Percentiles rank a stretch among this genome's conserved stretches.
phyloP scores from a whole-genome alignment of 2,888 invertebrate species.

The Chrysolina haemoptera region DNA sequence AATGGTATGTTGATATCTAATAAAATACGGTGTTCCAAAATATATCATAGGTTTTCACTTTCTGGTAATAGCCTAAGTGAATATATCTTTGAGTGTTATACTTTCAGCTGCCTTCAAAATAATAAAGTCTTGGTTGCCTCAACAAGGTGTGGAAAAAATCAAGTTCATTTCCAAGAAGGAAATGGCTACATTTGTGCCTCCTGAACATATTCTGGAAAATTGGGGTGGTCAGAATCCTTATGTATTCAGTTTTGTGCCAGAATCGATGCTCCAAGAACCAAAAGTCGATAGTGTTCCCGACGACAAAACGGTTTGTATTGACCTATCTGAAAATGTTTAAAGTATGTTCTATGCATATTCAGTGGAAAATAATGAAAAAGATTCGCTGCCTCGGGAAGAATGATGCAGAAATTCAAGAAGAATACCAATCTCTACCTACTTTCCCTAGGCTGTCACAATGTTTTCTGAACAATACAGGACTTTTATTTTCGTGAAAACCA shows the following conservation, averaged over 20 bases:
- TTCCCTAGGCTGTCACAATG: too few species aligned
- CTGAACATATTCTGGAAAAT: slow-evolving; percentile 80
- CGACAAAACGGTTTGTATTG: slow-evolving; percentile 57
- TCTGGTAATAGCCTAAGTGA: neutral
- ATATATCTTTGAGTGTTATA: neutral
- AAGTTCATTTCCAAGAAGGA: slow-evolving; percentile 86
- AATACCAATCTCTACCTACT: too few species aligned
- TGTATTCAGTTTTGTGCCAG: slow-evolving; percentile 80
- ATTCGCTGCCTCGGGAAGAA: too few species aligned
- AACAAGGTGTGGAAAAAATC: slow-evolving; percentile 90
- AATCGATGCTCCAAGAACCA: slow-evolving; percentile 62
- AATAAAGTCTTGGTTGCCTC: slow-evolving; percentile 88
- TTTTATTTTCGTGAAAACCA: too few species aligned
- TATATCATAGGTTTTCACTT: neutral
- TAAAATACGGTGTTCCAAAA: neutral
- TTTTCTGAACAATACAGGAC: too few species aligned
- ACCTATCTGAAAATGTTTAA: too few species aligned
- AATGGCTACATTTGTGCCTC: slow-evolving; percentile 82
- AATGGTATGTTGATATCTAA: slow-evolving; percentile 74
- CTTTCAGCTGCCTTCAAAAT: slow-evolving; percentile 89
- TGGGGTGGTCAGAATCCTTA: slow-evolving; percentile 90
- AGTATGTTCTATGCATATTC: neutral
- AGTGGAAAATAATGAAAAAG: neutral
- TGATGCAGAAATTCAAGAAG: too few species aligned
- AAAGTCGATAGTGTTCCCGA: slow-evolving; percentile 27